Evolutionary conservation across 2,888 invertebrate genomes (phyloP).

Genomic region (Agonopterix alstromeriana): DNA sequence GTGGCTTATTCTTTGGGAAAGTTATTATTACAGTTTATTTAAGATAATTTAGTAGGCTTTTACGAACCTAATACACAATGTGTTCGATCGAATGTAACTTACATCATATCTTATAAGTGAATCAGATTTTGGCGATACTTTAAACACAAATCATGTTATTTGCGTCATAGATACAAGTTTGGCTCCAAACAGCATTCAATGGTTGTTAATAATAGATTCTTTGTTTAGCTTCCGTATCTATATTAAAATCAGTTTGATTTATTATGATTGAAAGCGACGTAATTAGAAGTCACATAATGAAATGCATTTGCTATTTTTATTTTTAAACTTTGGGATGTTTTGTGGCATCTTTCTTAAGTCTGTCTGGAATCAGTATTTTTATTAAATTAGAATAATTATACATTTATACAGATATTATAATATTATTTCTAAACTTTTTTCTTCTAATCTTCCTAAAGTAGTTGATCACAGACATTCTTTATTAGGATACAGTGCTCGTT

Average conservation of each 20-base stretch:
- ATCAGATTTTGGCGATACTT: not conserved
- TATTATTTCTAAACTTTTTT: no score
- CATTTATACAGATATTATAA: no score
- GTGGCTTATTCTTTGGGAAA: no score
- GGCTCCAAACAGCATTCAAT: constrained; percentile 35
- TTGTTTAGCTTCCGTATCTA: constrained; percentile 47
- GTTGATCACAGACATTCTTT: not conserved
- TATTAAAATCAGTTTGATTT: constrained; percentile 28
- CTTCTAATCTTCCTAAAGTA: not conserved
- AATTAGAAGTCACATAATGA: constrained; percentile 22
- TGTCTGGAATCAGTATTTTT: not conserved
- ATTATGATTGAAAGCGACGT: constrained; percentile 29
- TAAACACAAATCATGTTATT: constrained; percentile 17
- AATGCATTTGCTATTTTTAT: constrained; percentile 13
- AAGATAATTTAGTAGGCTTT: no score
- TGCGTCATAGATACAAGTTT: constrained; percentile 40
- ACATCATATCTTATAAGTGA: no score
- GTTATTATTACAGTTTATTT: no score
- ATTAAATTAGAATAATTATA: no score
- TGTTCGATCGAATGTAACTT: no score
- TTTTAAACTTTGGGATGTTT: constrained; percentile 20
- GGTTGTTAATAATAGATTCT: constrained; percentile 45
- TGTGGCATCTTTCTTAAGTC: constrained; percentile 40
- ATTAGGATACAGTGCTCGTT: not conserved
- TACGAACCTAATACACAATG: no score